These are phyloP conservation scores for Glomeris maerens DNA, from an alignment of 1,140 invertebrate species.

Conservation along the genomic window DNA sequence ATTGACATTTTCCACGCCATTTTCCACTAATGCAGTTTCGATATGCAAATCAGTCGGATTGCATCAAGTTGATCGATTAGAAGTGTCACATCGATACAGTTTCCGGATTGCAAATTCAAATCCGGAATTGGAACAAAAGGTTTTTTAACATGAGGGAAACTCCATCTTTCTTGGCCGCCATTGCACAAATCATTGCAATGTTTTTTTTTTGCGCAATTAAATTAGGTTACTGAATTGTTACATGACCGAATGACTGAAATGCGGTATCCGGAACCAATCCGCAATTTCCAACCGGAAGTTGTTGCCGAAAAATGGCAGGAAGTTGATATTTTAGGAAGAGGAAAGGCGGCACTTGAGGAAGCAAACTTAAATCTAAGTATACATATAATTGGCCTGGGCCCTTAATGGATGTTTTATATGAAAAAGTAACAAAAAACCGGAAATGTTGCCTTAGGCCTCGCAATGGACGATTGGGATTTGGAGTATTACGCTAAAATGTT, in stretches of 20 bases:
- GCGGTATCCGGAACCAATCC: slow-evolving; percentile 50
- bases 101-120: slow-evolving; percentile 34
- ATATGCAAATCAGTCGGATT: slow-evolving; percentile 74
- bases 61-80: slow-evolving; percentile 54
- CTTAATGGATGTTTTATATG: not conserved
- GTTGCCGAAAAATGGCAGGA: slow-evolving; percentile 58
- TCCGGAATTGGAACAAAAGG: slow-evolving; percentile 26
- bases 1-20: slow-evolving; percentile 84
- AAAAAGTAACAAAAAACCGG: not conserved
- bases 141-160: not conserved
- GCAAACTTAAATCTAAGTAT: slow-evolving; percentile 68
- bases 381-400: slow-evolving; percentile 11
- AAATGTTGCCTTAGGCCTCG: slow-evolving; percentile 41
- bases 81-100: slow-evolving; percentile 63
- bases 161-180: too few species aligned
- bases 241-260: slow-evolving; percentile 76
- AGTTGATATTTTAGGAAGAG: slow-evolving; percentile 62
- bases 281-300: slow-evolving; percentile 48
- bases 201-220: slow-evolving; percentile 12
- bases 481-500: slow-evolving; percentile 74
- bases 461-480: slow-evolving; percentile 77
- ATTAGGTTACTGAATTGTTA: slow-evolving; percentile 43
- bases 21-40: slow-evolving; percentile 87
- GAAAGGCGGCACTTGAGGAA: slow-evolving; percentile 59
- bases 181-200: not conserved